Conservation (phyloP, 2,797 vertebrate species). For the Karalla daura region DNA sequence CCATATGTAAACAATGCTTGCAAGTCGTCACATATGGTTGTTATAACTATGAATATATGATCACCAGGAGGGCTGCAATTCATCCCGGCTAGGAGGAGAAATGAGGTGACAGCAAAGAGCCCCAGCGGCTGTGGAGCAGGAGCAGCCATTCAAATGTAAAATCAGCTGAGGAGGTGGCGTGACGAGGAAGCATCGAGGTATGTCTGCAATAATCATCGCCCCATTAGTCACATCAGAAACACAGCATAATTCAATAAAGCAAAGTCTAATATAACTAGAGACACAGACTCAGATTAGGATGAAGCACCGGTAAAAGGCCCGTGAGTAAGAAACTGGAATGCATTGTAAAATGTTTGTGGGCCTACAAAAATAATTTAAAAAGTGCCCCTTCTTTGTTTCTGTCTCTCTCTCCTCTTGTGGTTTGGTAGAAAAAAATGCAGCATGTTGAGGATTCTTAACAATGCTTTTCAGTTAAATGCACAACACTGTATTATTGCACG, state of each 20-base stretch:
- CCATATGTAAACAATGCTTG: conserved; percentile 18
- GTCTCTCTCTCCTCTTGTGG: not conserved
- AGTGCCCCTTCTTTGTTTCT: not conserved
- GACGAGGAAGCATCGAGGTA: not conserved
- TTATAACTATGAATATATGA: conserved; percentile 38
- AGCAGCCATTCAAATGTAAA: conserved; percentile 15
- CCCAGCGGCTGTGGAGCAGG: conserved; percentile 10
- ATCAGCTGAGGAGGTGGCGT: not conserved
- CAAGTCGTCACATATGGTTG: conserved; percentile 21
- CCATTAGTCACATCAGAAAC: not conserved
- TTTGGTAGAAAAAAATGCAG: not conserved
- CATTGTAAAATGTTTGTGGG: not conserved
- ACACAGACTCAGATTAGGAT: not conserved
- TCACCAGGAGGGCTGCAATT: conserved; percentile 35
- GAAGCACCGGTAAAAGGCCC: not conserved
- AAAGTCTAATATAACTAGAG: not conserved
- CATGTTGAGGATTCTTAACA: not conserved
- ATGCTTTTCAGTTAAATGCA: not conserved
- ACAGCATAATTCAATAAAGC: not conserved
- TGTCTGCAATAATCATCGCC: not conserved
- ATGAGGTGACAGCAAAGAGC: conserved; percentile 30
- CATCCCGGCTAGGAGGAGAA: conserved; percentile 35
- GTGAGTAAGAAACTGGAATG: not conserved
- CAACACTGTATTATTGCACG: not conserved
- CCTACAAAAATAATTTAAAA: not conserved